Percentiles rank a stretch among this genome's conserved stretches.
These are phyloP conservation scores for Cavia porcellus DNA, from an alignment of 2,113 vertebrate genomes.

Conservation along the genomic window DNA sequence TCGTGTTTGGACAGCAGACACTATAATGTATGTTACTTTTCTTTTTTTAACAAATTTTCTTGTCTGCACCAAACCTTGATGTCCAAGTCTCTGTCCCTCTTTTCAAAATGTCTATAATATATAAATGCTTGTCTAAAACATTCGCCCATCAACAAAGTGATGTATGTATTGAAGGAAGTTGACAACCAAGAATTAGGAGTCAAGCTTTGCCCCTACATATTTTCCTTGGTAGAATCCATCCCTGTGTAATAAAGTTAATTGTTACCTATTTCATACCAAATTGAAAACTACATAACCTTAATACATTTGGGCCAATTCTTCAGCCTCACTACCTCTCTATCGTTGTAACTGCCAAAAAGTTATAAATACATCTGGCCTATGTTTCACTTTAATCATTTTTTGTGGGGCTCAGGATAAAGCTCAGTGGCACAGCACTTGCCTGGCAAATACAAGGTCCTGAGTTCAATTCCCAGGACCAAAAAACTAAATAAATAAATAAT, in stretches of 20 bases:
- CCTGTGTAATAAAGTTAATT: not conserved
- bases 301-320: not conserved
- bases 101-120: slow-evolving; percentile 32
- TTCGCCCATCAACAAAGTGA: not conserved
- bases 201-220: too few relatives aligned
- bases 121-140: slow-evolving; percentile 40
- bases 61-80: not conserved
- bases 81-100: not conserved
- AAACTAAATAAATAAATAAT: not conserved
- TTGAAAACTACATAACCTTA: slow-evolving; percentile 24
- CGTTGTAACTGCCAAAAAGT: not conserved
- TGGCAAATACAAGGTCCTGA: too few relatives aligned
- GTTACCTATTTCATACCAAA: slow-evolving; percentile 35
- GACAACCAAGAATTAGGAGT: not conserved
- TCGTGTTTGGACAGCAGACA: not conserved
- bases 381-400: not conserved
- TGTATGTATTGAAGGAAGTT: not conserved
- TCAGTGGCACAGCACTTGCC: too few relatives aligned
- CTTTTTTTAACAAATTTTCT: not conserved
- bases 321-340: not conserved
- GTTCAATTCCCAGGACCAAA: too few relatives aligned
- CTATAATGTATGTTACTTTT: not conserved
- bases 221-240: slow-evolving; percentile 3
- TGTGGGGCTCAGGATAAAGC: not conserved
- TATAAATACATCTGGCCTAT: not conserved